A percentile compares a stretch with the other conserved stretches of the same genome.
Evolutionary conservation across 2,797 vertebrate genomes (phyloP).

Genomic region (Enteromius unitaeniatus): DNA sequence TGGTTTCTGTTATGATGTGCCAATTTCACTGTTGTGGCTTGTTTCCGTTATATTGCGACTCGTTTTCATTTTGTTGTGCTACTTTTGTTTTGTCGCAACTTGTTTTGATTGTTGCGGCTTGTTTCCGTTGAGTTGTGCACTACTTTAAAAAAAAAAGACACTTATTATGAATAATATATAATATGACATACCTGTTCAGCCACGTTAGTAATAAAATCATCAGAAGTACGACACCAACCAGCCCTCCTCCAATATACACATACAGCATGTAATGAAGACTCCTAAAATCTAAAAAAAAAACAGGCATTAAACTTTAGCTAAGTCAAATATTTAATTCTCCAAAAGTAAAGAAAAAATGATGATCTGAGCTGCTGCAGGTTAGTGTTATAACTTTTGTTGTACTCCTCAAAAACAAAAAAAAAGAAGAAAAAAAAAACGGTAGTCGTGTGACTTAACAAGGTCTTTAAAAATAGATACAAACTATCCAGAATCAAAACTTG

Average conservation of each 20-base stretch:
- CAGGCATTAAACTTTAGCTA: background rate
- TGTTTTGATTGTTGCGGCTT: background rate
- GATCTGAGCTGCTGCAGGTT: background rate
- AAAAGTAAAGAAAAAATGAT: background rate
- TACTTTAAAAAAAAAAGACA: background rate
- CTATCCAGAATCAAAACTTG: background rate
- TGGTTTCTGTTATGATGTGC: too few species aligned
- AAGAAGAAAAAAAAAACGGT: background rate
- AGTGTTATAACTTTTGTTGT: background rate
- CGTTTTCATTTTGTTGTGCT: background rate
- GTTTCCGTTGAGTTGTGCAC: background rate
- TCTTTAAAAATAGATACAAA: background rate
- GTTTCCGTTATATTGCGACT: background rate
- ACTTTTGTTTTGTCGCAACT: background rate
- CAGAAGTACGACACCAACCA: conserved; percentile 66
- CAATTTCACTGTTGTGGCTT: too few species aligned
- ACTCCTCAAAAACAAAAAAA: background rate
- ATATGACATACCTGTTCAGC: conserved; percentile 67
- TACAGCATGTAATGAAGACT: conserved; percentile 69
- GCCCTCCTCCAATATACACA: conserved; percentile 72
- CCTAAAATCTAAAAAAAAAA: conserved; percentile 66
- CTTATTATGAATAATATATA: background rate
- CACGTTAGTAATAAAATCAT: conserved; percentile 66
- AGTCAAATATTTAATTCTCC: background rate
- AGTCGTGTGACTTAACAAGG: background rate